Percentiles rank a stretch among this genome's conserved stretches.
Conservation (phyloP, 2,888 invertebrate genomes). For the Drosophila fulvimacula region DNA sequence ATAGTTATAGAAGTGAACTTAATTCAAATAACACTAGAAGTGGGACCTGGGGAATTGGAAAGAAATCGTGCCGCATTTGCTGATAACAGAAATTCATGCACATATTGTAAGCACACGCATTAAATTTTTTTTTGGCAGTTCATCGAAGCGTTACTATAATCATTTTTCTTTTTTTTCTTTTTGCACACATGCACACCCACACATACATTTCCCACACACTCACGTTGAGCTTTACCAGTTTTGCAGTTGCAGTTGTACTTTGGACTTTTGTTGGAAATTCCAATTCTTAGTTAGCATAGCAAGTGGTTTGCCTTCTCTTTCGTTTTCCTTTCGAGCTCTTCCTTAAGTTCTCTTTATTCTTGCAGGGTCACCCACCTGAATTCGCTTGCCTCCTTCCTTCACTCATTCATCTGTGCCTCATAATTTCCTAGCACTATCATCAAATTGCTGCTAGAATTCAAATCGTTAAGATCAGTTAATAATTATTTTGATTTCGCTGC, state of each 20-base stretch:
- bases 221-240: slow-evolving; percentile 5
- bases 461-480: neutral
- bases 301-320: neutral
- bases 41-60: neutral
- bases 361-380: neutral
- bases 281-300: slow-evolving; percentile 1
- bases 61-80: neutral
- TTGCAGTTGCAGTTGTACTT: neutral
- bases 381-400: neutral
- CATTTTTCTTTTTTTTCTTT: slow-evolving; percentile 25
- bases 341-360: neutral
- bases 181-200: slow-evolving; percentile 1
- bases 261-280: neutral
- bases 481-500: neutral
- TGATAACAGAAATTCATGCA: neutral
- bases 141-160: slow-evolving; percentile 61
- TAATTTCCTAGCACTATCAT: no score
- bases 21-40: neutral
- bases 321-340: neutral
- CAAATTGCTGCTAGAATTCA: no score
- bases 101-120: neutral
- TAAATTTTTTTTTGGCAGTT: slow-evolving; percentile 50
- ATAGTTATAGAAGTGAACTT: neutral
- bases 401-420: neutral
- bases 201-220: neutral